Conservation (phyloP, 2,113 vertebrate genomes). For the Indicator indicator region DNA sequence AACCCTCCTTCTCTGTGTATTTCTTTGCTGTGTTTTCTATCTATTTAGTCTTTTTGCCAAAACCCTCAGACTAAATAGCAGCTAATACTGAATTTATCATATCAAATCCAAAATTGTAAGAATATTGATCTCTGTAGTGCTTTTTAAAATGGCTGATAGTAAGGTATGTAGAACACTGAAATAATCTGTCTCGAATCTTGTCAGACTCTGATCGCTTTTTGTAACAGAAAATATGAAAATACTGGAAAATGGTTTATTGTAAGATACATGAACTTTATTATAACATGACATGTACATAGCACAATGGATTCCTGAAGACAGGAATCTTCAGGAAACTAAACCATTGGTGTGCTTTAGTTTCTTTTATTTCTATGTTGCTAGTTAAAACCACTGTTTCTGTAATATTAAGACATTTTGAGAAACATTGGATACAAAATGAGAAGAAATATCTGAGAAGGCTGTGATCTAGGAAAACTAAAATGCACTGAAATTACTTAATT, state of each 20-base stretch:
- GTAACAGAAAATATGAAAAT: background rate
- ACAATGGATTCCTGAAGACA: background rate
- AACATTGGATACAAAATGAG: background rate
- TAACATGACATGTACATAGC: background rate
- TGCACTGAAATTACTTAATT: background rate
- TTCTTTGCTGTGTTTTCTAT: background rate
- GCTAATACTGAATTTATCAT: conserved; percentile 6
- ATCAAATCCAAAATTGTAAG: background rate
- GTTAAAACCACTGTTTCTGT: background rate
- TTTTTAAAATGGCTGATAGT: background rate
- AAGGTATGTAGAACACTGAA: background rate
- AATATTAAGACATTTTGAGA: background rate
- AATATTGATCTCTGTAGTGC: background rate
- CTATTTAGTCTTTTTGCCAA: background rate
- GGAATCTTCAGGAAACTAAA: too few relatives aligned
- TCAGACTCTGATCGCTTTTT: background rate
- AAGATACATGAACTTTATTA: background rate
- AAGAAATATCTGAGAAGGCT: background rate
- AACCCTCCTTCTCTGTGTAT: background rate
- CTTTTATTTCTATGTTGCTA: background rate
- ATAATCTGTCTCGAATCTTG: background rate
- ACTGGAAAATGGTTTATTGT: background rate
- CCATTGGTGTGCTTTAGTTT: background rate
- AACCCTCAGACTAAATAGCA: background rate
- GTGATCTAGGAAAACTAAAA: background rate